Percentiles rank a stretch among this genome's conserved stretches.
phyloP scores from a whole-genome alignment of 2,797 vertebrate species.

The Chelidonichthys spinosus region DNA sequence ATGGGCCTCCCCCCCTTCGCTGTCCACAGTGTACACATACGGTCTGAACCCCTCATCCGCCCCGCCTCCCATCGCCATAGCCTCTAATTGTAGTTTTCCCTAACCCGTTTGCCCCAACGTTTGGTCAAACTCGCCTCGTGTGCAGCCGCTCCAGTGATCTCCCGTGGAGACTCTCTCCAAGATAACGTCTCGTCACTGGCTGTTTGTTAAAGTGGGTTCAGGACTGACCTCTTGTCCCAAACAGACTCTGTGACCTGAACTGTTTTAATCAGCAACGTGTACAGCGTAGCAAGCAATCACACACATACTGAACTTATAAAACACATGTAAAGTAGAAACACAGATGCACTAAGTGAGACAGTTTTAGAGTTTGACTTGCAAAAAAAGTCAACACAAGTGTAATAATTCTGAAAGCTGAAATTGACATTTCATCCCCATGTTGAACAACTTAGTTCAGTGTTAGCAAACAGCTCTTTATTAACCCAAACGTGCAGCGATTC shows the following conservation, averaged over 20 bases:
- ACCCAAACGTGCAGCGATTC: neutral
- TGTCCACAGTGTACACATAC: conserved; percentile 57
- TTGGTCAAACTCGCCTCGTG: conserved; percentile 38
- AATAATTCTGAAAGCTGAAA: neutral
- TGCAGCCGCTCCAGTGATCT: conserved; percentile 35
- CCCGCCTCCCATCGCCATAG: conserved; percentile 54
- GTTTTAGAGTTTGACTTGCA: conserved; percentile 12
- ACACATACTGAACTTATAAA: neutral
- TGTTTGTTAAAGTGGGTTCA: conserved; percentile 22
- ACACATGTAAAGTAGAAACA: conserved; percentile 4
- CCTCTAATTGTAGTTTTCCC: conserved; percentile 56
- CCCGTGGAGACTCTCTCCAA: conserved; percentile 36
- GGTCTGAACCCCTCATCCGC: conserved; percentile 50
- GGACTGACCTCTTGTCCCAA: conserved; percentile 27
- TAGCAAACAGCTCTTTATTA: neutral
- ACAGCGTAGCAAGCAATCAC: conserved; percentile 4
- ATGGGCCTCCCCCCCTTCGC: conserved; percentile 69
- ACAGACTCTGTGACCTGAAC: conserved; percentile 5
- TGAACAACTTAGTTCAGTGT: neutral
- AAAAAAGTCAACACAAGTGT: no score
- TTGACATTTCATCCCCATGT: neutral
- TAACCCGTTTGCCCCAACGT: conserved; percentile 33
- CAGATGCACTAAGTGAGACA: neutral
- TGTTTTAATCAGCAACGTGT: conserved; percentile 25
- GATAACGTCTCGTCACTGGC: conserved; percentile 40